Evolutionary conservation across 2,113 vertebrate species (phyloP), one percentile per base, ranked within the genome.

Genomic region (Epinephelus lanceolatus): DNA sequence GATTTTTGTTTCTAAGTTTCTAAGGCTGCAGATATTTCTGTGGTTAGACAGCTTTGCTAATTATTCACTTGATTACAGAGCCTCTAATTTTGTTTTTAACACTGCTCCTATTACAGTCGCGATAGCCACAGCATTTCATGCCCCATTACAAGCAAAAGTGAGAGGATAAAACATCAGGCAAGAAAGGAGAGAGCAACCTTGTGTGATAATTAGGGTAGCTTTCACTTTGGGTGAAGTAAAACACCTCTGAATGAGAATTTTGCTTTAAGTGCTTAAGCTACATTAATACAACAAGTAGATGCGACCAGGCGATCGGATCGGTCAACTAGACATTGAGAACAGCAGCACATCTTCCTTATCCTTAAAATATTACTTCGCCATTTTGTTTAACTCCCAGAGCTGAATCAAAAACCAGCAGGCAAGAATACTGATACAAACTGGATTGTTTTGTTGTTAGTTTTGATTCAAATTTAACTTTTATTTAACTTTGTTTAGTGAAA

Each of bases 51-150:
- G 82, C 52, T 18, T 57, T 40, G 42, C 60, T 86, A 84, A 83
- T 91, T 75, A 78, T 81, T 81, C 73, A 72, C 71, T 74, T 78
- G 60, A 86, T 88, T 86, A 85, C 76, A 10, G 33, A 81, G 57
- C 19, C 33, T 84, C 77, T 67, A 71, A 86, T 78, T 66, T 69
- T 51, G 71, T 76, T 79, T 88, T 72, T 42, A 77, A 73, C 55
- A 51, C 63, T 68, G 57, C 37, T 81, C n/a, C 51, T 59, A 61
- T 84, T 81, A 59, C 67, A 77, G 52, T 52, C 11, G 21, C 72
- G 45, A 6, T 81, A 53, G 79, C 74, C 71, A 67, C 56, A 77
- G 40, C n/a, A 27, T 85, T 78, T 77, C 27, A 67, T 80, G 17
- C 70, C 51, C 53, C 69, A 68, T 78, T 71, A 73, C n/a, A 52